phyloP scores from a whole-genome alignment of 1,140 invertebrate species.

The Tetraneura akinire region DNA sequence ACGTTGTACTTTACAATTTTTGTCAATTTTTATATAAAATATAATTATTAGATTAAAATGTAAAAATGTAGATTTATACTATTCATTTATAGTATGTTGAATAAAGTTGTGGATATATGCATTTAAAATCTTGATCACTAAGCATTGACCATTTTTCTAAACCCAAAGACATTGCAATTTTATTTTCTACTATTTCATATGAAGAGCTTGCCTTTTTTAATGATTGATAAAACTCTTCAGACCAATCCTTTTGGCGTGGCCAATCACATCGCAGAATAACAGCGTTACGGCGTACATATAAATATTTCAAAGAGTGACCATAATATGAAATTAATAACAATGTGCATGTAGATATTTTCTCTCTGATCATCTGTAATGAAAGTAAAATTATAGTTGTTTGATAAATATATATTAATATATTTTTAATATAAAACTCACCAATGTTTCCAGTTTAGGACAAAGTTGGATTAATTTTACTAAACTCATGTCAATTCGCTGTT shows the following conservation, averaged over 20 bases:
- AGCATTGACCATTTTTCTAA: conserved; percentile 71
- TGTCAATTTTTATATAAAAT: too few relatives aligned
- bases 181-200: conserved; percentile 68
- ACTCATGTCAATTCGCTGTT: conserved; percentile 67
- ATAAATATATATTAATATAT: too few relatives aligned
- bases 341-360: conserved; percentile 78
- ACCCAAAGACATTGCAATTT: conserved; percentile 71
- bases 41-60: too few relatives aligned
- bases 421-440: conserved; percentile 61
- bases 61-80: background rate
- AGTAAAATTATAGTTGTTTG: background rate
- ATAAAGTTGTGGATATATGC: conserved; percentile 42
- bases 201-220: conserved; percentile 65
- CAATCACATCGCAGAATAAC: conserved; percentile 73
- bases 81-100: conserved; percentile 2
- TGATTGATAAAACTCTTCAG: conserved; percentile 70
- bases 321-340: conserved; percentile 72
- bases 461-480: conserved; percentile 66
- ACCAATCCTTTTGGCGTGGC: conserved; percentile 69
- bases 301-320: conserved; percentile 66
- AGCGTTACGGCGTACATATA: conserved; percentile 74
- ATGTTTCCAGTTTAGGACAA: conserved; percentile 67
- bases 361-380: conserved; percentile 68
- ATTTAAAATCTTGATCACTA: conserved; percentile 71
- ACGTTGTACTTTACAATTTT: too few relatives aligned